Base-by-base conservation (phyloP, 2,797 vertebrate species). In the Diceros bicornis region DNA sequence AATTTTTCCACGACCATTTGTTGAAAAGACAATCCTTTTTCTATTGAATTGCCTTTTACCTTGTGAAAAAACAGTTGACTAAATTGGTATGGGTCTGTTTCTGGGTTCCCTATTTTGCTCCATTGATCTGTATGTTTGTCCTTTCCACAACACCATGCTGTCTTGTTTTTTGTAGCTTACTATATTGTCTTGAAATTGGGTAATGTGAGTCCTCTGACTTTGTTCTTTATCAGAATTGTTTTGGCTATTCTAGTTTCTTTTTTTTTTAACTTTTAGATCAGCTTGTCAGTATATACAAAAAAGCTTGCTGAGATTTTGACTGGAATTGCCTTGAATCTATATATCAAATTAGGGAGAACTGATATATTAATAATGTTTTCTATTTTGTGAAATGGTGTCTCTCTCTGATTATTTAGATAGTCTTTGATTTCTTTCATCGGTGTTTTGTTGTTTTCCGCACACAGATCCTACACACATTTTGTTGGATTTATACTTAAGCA, bases 41-140 rank as follows among this genome's bases (percentile, higher is more conserved):
- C 44, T 68, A 4, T 17, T 78, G 32, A 57, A 47, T 74, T 81
- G 34, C 34, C 61, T 94, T 90, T 95, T 52, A 75, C 12, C 18
- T 90, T 97, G 32, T 93, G 37, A 81, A 82, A 87, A 86, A 62
- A 18, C 47, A 83, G 44, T 91, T 95, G 57, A 52, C 34, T 89
- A 0, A 84, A 52, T 95, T 79, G 6, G 27, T 61, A 41, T 62
- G 29, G 74, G 21, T 86, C 18, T 47, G 59, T 89, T 78, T 81
- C 37, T 69, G 34, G 23, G 23, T 79, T 92, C 41, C 81, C 20
- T 68, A 0, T 71, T 68, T 72, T 94, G 27, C 72, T 79, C 64
- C 37, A 10, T 66, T 89, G 25, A 62, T 94, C n/a, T 78, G 2
- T 75, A 25, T 66, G 29, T 96, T 57, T 93, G 44, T 86, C 6